Evolutionary conservation across 2,888 invertebrate species (phyloP), one percentile per base, ranked within the genome.

Genomic region (Strigamia transsilvanica): DNA sequence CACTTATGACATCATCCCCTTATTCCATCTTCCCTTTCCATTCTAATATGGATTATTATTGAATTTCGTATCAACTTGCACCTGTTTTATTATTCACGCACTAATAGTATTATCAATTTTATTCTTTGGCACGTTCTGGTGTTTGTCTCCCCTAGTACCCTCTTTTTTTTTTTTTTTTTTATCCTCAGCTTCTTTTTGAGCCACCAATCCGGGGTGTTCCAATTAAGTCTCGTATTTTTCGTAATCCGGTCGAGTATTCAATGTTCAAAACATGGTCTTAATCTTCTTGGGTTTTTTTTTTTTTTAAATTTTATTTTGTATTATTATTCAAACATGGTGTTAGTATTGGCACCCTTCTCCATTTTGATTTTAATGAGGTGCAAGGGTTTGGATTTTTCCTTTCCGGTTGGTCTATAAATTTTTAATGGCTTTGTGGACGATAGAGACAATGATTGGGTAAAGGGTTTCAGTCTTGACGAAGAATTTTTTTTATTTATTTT

Each of bases 241-340:
- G 2, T 61, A 61, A 61, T 61, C 61, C 61, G 13, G 13, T 61
- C 10, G 21, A 61, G 61, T 61, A 61, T 61, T 61, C 61, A 23
- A 18, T 61, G 61, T 61, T 18, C 61, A 61, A 61, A 61, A 61
- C 61, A 61, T n/a, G 38, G 61, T 61, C 61, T 61, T 61, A 61
- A 61, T 61, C 61, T 61, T 61, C 61, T 61, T 61, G n/a, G 9
- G 5, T 6, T 1, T 61, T 61, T 61, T 61, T 61, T 61, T 61
- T 61, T 61, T 15, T 18, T n/a, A n/a, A n/a, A 18, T 51, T 15
- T 51, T 18, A 51, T 18, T n/a, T n/a, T n/a, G n/a, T n/a, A n/a
- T n/a, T n/a, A 27, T 27, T 61, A 61, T 61, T 61, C 9, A 21
- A 18, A 56, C 56, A 42, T 13, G 13, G 46, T 61, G 18, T 9